Base-by-base conservation (phyloP, 2,888 invertebrate genomes). In the Agonopterix subpropinquella region DNA sequence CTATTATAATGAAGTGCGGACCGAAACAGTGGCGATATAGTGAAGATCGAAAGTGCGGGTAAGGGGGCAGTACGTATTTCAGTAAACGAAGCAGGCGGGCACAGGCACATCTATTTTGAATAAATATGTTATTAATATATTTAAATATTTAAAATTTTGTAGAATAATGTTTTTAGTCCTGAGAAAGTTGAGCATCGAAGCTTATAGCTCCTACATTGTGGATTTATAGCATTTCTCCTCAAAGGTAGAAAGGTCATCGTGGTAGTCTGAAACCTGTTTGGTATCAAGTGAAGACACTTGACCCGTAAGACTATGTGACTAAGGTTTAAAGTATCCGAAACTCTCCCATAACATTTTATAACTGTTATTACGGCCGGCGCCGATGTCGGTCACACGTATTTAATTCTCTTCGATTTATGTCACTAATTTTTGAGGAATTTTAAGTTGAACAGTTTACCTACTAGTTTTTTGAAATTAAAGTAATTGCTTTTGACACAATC, bases 311-410 rank as follows among this genome's bases (percentile, higher is more conserved):
- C 44, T 8, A 11, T 9, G 36, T 43, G 45, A 13, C 43, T 48
- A 44, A 42, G 42, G 43, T 36, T 47, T 44, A 43, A 48, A 48
- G n/a, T 39, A 45, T 51, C 45, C 51, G 18, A 48, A 51, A 9
- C 47, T 46, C 45, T 45, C 45, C 39, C 51, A 44, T 47, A 36
- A 44, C 11, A 47, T 51, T 48, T 51, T 48, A 48, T 41, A 36
- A 43, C 48, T 8, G 42, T 44, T 48, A 51, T 51, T 48, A 47
- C 36, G 11, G 4, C 42, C 18, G 37, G 43, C 13, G 39, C 39
- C 13, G 44, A 28, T 39, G 39, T 45, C 8, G 10, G 41, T 39
- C 28, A 36, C 35, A 10, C 35, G 44, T 18, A n/a, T 13, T 15
- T 42, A 47, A 45, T 37, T 41, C 45, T 45, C 43, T 50, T 47